A percentile compares a stretch with the other conserved stretches of the same genome.
phyloP scores from a whole-genome alignment of 2,113 vertebrate genomes.

The Oceanites oceanicus region DNA sequence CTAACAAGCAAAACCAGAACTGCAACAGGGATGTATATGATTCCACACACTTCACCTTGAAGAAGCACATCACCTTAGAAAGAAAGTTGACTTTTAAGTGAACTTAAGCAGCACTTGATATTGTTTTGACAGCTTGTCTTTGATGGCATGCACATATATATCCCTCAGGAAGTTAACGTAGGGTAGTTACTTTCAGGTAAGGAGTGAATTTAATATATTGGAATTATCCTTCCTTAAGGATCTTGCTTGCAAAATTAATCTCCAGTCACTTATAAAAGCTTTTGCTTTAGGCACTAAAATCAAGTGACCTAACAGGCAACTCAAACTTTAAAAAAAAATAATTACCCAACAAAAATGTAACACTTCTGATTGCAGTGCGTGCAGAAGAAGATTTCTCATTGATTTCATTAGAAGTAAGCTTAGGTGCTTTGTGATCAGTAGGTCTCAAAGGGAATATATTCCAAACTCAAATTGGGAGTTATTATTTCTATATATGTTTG shows the following conservation, averaged over 20 bases:
- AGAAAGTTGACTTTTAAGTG: constrained; percentile 39
- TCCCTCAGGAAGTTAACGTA: constrained; percentile 36
- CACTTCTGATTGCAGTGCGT: not conserved
- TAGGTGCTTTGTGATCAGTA: not conserved
- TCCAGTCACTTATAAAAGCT: constrained; percentile 12
- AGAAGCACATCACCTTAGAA: constrained; percentile 22
- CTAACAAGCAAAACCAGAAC: constrained; percentile 11
- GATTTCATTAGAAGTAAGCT: not conserved
- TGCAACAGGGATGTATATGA: not conserved
- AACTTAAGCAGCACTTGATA: constrained; percentile 54
- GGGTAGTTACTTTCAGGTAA: constrained; percentile 37
- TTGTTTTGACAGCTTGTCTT: constrained; percentile 58
- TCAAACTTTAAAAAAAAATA: constrained; percentile 9
- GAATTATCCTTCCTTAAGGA: constrained; percentile 44
- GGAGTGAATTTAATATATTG: not conserved
- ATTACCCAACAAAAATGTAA: not conserved
- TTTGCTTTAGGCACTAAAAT: constrained; percentile 37
- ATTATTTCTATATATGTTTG: not conserved
- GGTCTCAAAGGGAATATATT: not conserved
- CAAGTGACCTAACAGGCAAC: not conserved
- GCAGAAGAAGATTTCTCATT: not conserved
- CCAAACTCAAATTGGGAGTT: not conserved
- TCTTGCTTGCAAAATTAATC: constrained; percentile 27
- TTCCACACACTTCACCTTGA: constrained; percentile 34
- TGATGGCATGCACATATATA: not conserved